Evolutionary conservation across 2,888 invertebrate genomes (phyloP).

Genomic region (Melinaea marsaeus): DNA sequence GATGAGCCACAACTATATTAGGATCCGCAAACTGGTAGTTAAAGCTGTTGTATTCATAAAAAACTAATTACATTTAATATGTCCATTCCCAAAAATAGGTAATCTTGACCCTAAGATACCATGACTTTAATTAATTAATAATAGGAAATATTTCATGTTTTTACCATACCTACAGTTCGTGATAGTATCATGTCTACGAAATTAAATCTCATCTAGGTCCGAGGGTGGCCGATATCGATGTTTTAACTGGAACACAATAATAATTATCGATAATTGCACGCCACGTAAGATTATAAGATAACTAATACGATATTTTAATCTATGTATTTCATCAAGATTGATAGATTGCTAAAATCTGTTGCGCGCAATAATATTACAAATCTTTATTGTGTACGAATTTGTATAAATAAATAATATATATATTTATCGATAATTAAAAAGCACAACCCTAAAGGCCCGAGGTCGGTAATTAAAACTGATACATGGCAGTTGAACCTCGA

Average conservation of each 20-base stretch:
- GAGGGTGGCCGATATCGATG: background rate
- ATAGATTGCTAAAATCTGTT: no score
- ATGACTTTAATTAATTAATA: no score
- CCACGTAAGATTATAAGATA: background rate
- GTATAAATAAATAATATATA: background rate
- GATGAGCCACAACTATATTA: no score
- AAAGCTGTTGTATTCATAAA: no score
- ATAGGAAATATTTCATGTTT: no score
- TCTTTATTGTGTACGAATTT: background rate
- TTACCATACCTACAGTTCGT: background rate
- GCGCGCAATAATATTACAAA: background rate
- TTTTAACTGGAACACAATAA: slow-evolving; percentile 1
- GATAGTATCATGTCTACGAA: background rate
- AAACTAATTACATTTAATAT: no score
- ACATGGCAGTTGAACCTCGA: slow-evolving; percentile 31
- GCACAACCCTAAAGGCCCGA: slow-evolving; percentile 18
- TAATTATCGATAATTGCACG: background rate
- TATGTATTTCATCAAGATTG: slow-evolving; percentile 5
- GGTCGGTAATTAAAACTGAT: slow-evolving; percentile 35
- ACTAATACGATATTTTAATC: background rate
- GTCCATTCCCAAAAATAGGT: no score
- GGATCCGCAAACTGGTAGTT: no score
- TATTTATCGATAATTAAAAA: slow-evolving; percentile 17
- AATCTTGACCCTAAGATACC: no score
- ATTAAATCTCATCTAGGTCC: background rate